These are phyloP conservation scores for Yponomeuta plumbellus DNA, from an alignment of 2,888 invertebrate genomes.

Conservation along the genomic window DNA sequence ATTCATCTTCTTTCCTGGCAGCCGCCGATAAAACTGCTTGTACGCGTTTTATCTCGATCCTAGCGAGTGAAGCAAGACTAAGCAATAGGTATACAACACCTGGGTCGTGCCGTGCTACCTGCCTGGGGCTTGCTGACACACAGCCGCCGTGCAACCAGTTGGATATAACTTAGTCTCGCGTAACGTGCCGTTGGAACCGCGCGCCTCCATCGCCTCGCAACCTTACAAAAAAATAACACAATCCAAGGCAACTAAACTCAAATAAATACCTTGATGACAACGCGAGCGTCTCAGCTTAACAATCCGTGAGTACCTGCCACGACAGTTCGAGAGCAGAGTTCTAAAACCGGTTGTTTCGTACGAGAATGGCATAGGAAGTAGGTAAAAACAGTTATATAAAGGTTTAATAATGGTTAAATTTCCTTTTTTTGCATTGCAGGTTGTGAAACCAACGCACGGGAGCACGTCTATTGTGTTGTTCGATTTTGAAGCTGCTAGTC, in stretches of 20 bases:
- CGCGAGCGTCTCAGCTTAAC: conserved; percentile 6
- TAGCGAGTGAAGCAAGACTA: conserved; percentile 15
- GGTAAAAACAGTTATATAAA: conserved; percentile 58
- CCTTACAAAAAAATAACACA: conserved; percentile 1
- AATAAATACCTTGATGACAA: conserved; percentile 18
- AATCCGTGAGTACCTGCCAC: conserved; percentile 18
- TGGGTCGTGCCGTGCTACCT: conserved; percentile 15
- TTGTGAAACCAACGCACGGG: conserved; percentile 32
- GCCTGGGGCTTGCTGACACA: conserved; percentile 16
- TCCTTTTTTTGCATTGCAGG: conserved; percentile 42
- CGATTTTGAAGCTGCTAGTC: conserved; percentile 20
- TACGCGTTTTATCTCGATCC: conserved; percentile 39
- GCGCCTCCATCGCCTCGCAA: conserved; percentile 17
- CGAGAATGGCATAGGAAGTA: conserved; percentile 45
- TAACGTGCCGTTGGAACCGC: conserved; percentile 22
- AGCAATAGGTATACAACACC: conserved; percentile 1
- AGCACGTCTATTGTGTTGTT: conserved; percentile 44
- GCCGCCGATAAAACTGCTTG: conserved; percentile 34
- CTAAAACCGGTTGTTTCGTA: conserved; percentile 1
- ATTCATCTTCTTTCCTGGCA: not conserved
- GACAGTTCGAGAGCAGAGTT: conserved; percentile 15
- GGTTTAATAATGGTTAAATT: conserved; percentile 38
- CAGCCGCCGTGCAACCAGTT: conserved; percentile 14
- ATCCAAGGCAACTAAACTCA: conserved; percentile 15
- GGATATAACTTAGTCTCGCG: conserved; percentile 22